Evolutionary conservation across 2,113 vertebrate species (phyloP), one percentile per base, ranked within the genome.

Genomic region (Orientallactaga bullata): DNA sequence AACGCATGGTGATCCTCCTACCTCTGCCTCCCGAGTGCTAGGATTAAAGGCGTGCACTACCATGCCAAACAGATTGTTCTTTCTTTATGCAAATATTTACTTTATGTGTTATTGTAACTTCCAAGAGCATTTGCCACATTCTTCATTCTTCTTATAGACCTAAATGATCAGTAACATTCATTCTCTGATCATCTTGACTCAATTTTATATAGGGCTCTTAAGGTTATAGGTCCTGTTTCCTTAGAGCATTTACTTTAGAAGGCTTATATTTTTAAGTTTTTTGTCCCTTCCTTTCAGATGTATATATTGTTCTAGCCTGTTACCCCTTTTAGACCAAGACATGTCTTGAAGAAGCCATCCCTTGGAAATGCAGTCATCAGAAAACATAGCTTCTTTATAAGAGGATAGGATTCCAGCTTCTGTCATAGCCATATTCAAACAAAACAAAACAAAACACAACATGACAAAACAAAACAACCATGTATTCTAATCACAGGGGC

Each of bases 341-440:
- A 23, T 18, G 83, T 58, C 87, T 28, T 76, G 47, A 92, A 69
- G 61, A 32, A 76, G 26, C 3, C 35, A 30, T 84, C 24, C 16
- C 26, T 88, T 79, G 94, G 68, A 63, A 93, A 84, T 72, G 42
- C 26, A 47, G 39, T 74, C 21, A 47, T 88, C 35, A 76, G 90
- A 12, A 30, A 88, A 81, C 55, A 78, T 7, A 68, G 74, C 37
- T 16, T 58, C 47, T 79, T 16, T 76, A 23, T 30, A 47, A 30
- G 39, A 79, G 17, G 26, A 17, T 35, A 66, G 6, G 55, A 93
- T 2, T 35, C 35, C 39, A 90, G 90, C 35, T 90, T 92, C 24
- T 72, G 2, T 55, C 7, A 61, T 58, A 1, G 1, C 28, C 74
- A 68, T 2, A 28, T 39, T 47, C 8, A 47, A 47, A 47, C 42